Percentiles rank a stretch among this genome's conserved stretches.
phyloP scores from a whole-genome alignment of 2,888 invertebrate species.

The Syrphus vitripennis region DNA sequence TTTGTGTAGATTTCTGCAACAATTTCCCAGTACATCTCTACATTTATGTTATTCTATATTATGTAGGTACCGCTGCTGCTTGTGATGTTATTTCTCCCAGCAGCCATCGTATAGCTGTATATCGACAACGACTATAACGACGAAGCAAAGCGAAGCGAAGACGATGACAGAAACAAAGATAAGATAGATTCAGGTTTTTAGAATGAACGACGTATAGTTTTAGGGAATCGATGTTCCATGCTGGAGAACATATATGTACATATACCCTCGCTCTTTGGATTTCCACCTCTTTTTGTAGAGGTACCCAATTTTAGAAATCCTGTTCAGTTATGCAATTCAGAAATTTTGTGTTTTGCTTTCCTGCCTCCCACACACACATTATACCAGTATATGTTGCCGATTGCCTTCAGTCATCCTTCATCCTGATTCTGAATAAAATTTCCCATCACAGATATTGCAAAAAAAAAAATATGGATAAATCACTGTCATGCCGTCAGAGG shows the following conservation, averaged over 20 bases:
- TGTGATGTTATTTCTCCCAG: too few species aligned
- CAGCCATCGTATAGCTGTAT: not conserved
- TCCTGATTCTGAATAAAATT: conserved; percentile 18
- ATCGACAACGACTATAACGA: conserved; percentile 20
- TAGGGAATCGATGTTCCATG: conserved; percentile 48
- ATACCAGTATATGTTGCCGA: conserved; percentile 8
- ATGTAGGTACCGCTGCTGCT: not conserved
- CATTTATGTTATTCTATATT: not conserved
- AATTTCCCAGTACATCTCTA: conserved; percentile 23
- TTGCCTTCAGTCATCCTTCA: conserved; percentile 20
- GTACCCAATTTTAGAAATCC: conserved; percentile 48
- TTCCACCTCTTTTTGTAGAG: not conserved
- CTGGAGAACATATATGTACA: conserved; percentile 44
- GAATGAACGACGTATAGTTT: conserved; percentile 20
- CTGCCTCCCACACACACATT: not conserved
- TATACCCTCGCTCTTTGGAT: conserved; percentile 28
- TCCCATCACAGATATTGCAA: conserved; percentile 9
- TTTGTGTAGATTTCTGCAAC: conserved; percentile 22
- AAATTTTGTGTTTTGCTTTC: conserved; percentile 40
- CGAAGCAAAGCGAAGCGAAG: not conserved
- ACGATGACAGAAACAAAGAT: conserved; percentile 49
- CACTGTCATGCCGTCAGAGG: conserved; percentile 37
- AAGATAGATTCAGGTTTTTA: conserved; percentile 42
- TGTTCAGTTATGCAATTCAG: conserved; percentile 45
- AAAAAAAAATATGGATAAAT: conserved; percentile 27